phyloP scores from a whole-genome alignment of 2,113 vertebrate genomes.

The Pterocles orientalis region DNA sequence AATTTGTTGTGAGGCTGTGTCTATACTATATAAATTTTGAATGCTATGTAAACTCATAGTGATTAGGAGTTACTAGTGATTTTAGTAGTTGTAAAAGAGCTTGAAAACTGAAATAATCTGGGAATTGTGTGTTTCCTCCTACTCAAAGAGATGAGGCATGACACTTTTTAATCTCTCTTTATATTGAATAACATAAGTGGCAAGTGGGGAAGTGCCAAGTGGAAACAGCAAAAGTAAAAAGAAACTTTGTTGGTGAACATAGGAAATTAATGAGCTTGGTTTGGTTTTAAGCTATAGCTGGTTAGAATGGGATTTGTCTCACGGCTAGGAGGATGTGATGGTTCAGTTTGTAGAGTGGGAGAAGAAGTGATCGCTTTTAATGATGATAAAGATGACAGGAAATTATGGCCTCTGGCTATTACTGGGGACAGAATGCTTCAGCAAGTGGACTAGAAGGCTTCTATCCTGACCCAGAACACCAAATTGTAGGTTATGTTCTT shows the following conservation, averaged over 20 bases:
- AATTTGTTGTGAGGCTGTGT: not conserved
- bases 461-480: not conserved
- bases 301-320: not conserved
- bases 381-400: not conserved
- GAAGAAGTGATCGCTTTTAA: not conserved
- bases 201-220: not conserved
- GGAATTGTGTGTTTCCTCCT: not conserved
- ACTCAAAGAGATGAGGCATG: not conserved
- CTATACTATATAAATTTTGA: not conserved
- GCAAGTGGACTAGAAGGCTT: not conserved
- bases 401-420: not conserved
- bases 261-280: not conserved
- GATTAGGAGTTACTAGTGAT: not conserved
- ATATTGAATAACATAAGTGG: not conserved
- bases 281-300: not conserved
- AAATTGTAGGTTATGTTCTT: not conserved
- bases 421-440: not conserved
- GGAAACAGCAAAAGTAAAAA: not conserved
- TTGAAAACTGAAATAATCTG: not conserved
- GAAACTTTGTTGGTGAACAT: not conserved
- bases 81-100: not conserved
- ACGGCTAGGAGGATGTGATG: not conserved
- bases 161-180: not conserved
- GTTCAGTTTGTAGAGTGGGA: not conserved
- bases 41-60: rapidly evolving